phyloP scores from a whole-genome alignment of 2,888 invertebrate genomes.

The Drosophila longiperda region DNA sequence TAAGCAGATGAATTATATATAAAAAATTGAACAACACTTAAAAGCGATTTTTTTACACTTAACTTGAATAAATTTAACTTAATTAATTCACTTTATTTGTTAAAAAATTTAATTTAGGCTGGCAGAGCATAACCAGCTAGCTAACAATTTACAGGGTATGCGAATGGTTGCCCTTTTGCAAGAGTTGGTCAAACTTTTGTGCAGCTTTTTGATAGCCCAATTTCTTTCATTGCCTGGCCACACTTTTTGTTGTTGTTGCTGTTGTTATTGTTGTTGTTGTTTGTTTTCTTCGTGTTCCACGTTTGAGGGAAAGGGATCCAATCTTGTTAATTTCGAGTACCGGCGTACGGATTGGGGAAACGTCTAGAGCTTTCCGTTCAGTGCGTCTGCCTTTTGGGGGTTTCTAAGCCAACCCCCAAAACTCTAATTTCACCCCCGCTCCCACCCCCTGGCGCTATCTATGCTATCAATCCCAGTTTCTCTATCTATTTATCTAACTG shows the following conservation, averaged over 20 bases:
- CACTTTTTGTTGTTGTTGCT: conserved; percentile 9
- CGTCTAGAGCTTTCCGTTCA: conserved; percentile 45
- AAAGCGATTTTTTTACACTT: background rate
- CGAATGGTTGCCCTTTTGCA: conserved; percentile 15
- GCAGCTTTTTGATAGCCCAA: conserved; percentile 66
- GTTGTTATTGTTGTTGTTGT: background rate
- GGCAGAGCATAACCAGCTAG: background rate
- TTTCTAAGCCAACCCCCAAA: conserved; percentile 16
- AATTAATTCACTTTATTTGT: background rate
- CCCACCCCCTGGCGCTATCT: conserved; percentile 13
- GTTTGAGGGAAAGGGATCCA: conserved; percentile 53
- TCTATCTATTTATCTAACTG: conserved; percentile 54
- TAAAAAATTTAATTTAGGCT: background rate
- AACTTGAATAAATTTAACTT: background rate
- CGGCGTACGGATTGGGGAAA: background rate
- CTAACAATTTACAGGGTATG: conserved; percentile 32
- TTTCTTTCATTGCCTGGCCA: conserved; percentile 69
- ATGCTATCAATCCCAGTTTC: conserved; percentile 49
- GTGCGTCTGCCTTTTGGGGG: conserved; percentile 34
- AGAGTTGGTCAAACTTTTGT: conserved; percentile 39
- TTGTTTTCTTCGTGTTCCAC: background rate
- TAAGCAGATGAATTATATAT: background rate
- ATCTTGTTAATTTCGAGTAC: conserved; percentile 76
- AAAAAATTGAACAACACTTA: too few species aligned
- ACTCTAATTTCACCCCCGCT: background rate